Evolutionary conservation across 1,140 invertebrate genomes (phyloP), one percentile per base, ranked within the genome.

Genomic region (Aphelenchoides fujianensis): DNA sequence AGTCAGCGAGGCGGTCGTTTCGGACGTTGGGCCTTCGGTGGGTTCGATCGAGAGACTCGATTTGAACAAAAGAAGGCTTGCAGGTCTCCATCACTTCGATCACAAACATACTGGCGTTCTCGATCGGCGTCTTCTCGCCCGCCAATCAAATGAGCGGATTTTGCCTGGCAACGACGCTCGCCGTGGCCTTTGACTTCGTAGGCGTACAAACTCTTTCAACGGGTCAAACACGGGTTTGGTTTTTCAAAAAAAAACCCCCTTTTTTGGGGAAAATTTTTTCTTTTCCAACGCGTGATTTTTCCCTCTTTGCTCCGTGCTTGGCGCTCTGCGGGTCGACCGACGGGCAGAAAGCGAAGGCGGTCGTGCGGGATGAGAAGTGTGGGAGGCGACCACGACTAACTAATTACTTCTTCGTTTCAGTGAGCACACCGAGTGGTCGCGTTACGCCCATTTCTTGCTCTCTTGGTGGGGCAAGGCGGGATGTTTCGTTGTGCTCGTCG

Each of bases 21-120:
- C 3, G 7, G 74, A 75, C 53, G 59, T 79, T 3, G 74, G 74
- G n/a, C 77, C 74, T 32, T 74, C 74, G 23, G 55, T 59, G 27
- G 30, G 31, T 31, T 57, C 37, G 36, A 35, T 5, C 34, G 2
- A 59, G 61, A 64, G 53, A 41, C n/a, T n/a, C n/a, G n/a, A 67
- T 59, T 68, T 12, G 32, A 73, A 36, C 35, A 62, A 23, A 32
- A 71, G 28, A 68, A 71, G 35, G 70, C 54, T 1, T 7, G 32
- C n/a, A n/a, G n/a, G n/a, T 55, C 59, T 78, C 9, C 34, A 82
- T 82, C 19, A 82, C 80, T 37, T 82, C 81, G 2, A 19, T 82
- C 0, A 82, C 80, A 9, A 82, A 82, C 71, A 54, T 68, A 23
- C 23, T 83, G 32, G 80, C 80, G 3, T 82, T 82, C 64, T 61